phyloP scores from a whole-genome alignment of 2,888 invertebrate genomes.

The Noctua comes region DNA sequence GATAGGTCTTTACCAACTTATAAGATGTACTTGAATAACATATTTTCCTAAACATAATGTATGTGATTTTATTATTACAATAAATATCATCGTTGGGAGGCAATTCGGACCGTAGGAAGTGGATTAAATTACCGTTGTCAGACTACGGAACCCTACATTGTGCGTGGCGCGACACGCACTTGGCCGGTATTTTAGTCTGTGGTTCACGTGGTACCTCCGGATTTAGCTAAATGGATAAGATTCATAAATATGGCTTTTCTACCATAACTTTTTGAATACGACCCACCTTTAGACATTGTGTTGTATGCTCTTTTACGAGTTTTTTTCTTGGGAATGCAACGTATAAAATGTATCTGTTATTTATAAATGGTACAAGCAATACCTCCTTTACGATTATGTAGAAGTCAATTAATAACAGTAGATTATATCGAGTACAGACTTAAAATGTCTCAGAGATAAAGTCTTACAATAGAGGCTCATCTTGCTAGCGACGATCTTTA shows the following conservation, averaged over 20 bases:
- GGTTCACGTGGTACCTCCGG: background rate
- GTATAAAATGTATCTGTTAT: background rate
- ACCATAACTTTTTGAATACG: background rate
- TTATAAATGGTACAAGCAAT: background rate
- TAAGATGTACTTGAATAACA: too few relatives aligned
- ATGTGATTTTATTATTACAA: too few relatives aligned
- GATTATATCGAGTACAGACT: background rate
- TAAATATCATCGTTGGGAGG: too few relatives aligned
- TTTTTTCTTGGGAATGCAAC: background rate
- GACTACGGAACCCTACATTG: too few relatives aligned
- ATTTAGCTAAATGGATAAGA: slow-evolving; percentile 6
- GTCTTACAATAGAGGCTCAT: background rate
- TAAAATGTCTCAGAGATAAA: slow-evolving; percentile 4
- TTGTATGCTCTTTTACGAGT: background rate
- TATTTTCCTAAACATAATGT: too few relatives aligned
- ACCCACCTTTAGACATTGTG: background rate
- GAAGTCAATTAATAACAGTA: background rate
- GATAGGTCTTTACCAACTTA: too few relatives aligned
- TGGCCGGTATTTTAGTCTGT: background rate
- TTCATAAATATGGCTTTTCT: background rate
- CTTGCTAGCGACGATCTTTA: background rate
- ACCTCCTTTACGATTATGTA: background rate
- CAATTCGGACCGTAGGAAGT: too few relatives aligned
- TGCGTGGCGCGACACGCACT: too few relatives aligned
- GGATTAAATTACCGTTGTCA: too few relatives aligned